These are phyloP conservation scores for Lates calcarifer DNA, from an alignment of 2,113 vertebrate genomes.

Conservation along the genomic window DNA sequence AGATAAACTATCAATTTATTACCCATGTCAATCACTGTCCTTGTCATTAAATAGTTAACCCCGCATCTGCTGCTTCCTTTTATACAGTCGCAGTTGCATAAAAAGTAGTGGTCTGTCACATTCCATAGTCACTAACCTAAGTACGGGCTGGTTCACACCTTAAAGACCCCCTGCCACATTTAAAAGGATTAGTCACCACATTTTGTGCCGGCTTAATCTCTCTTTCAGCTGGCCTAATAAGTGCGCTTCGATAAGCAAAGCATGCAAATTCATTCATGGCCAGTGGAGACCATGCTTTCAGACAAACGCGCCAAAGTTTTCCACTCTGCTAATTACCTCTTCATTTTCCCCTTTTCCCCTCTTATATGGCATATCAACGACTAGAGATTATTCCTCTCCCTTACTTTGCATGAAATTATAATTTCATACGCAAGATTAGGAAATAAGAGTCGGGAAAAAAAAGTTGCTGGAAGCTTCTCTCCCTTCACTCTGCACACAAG, in stretches of 20 bases:
- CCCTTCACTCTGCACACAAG: constrained; percentile 36
- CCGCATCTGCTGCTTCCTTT: constrained; percentile 34
- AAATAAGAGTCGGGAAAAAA: constrained; percentile 48
- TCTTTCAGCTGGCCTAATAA: constrained; percentile 89
- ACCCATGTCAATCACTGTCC: constrained; percentile 73
- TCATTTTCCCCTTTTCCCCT: constrained; percentile 84
- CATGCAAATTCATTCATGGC: constrained; percentile 90
- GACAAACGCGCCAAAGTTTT: constrained; percentile 83
- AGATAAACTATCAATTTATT: constrained; percentile 79
- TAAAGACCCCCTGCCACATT: constrained; percentile 85
- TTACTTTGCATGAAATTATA: constrained; percentile 88
- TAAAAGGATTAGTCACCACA: constrained; percentile 90
- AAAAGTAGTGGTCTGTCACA: constrained; percentile 55
- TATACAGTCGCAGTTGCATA: constrained; percentile 11
- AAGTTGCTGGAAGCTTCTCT: constrained; percentile 50
- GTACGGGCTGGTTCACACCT: constrained; percentile 78
- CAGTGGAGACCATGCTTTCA: constrained; percentile 82
- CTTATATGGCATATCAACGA: constrained; percentile 84
- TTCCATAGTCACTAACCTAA: constrained; percentile 70
- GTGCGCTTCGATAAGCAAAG: constrained; percentile 86
- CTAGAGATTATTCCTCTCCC: constrained; percentile 84
- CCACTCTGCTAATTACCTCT: constrained; percentile 88
- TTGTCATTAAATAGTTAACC: constrained; percentile 67
- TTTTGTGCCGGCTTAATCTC: constrained; percentile 89
- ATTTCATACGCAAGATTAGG: constrained; percentile 86